These are phyloP conservation scores for Polylopha cassiicola DNA, from an alignment of 2,888 invertebrate genomes.

Conservation along the genomic window DNA sequence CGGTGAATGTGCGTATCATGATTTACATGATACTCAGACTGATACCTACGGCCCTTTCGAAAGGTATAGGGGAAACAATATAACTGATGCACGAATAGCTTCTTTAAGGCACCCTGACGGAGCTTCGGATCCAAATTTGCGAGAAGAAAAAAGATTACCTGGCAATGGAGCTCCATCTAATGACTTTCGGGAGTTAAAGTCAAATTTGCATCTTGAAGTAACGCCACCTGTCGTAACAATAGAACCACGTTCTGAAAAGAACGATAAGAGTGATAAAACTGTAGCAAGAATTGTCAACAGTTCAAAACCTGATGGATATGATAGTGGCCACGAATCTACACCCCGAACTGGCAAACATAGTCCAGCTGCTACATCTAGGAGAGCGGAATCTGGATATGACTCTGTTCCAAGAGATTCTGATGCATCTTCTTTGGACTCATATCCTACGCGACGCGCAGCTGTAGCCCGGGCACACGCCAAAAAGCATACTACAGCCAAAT, in stretches of 20 bases:
- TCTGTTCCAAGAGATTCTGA: constrained; percentile 93
- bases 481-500: constrained; percentile 78
- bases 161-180: constrained; percentile 80
- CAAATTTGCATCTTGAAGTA: constrained; percentile 67
- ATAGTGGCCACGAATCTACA: constrained; percentile 90
- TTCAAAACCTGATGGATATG: constrained; percentile 86
- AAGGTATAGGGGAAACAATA: constrained; percentile 77
- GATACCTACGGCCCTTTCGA: constrained; percentile 79
- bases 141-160: constrained; percentile 81
- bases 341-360: constrained; percentile 89
- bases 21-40: constrained; percentile 72
- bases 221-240: constrained; percentile 76
- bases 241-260: constrained; percentile 78
- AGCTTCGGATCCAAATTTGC: constrained; percentile 93
- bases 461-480: constrained; percentile 70
- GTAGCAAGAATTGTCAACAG: constrained; percentile 81
- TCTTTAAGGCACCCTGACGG: constrained; percentile 92
- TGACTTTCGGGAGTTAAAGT: constrained; percentile 77
- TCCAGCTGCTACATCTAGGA: constrained; percentile 84
- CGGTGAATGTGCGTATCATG: constrained; percentile 80
- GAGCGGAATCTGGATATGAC: constrained; percentile 94
- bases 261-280: constrained; percentile 79
- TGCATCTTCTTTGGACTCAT: constrained; percentile 90
- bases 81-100: constrained; percentile 78
- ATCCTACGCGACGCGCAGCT: constrained; percentile 68